These are phyloP conservation scores for Xiphophorus hellerii DNA, from an alignment of 2,113 vertebrate genomes.

Conservation along the genomic window DNA sequence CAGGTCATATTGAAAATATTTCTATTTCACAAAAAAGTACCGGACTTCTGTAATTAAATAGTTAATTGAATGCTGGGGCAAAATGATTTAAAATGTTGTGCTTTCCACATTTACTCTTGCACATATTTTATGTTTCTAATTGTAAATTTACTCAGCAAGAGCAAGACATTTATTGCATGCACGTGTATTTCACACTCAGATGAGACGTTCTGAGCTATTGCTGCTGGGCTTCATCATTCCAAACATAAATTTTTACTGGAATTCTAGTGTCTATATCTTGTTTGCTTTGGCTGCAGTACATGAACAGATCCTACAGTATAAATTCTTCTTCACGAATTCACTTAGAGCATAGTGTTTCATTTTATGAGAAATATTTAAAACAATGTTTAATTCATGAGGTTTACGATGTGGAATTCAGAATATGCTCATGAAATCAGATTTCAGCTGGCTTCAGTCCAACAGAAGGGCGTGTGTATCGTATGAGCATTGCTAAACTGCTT, in stretches of 20 bases:
- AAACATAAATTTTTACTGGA: constrained; percentile 9
- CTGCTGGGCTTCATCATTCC: not conserved
- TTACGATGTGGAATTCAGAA: not conserved
- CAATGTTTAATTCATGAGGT: not conserved
- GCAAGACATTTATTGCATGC: not conserved
- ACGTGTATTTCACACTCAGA: not conserved
- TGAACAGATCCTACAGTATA: not conserved
- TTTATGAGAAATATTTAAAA: not conserved
- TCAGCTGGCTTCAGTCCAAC: not conserved
- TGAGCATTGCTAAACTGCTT: no score
- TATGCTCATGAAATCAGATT: not conserved
- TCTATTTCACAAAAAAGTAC: not conserved
- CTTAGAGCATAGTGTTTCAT: not conserved
- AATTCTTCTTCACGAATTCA: not conserved
- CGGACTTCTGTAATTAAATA: not conserved
- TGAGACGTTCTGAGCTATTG: not conserved
- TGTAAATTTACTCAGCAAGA: constrained; percentile 2
- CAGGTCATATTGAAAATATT: not conserved
- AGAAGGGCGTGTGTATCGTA: not conserved
- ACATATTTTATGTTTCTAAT: not conserved
- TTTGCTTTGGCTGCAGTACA: not conserved
- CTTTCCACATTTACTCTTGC: not conserved
- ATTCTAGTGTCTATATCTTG: rapidly evolving
- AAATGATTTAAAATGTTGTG: not conserved
- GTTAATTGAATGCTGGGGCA: no score